Evolutionary conservation across 2,888 invertebrate genomes (phyloP).

Genomic region (Galeopsomyia nigrocyanea): DNA sequence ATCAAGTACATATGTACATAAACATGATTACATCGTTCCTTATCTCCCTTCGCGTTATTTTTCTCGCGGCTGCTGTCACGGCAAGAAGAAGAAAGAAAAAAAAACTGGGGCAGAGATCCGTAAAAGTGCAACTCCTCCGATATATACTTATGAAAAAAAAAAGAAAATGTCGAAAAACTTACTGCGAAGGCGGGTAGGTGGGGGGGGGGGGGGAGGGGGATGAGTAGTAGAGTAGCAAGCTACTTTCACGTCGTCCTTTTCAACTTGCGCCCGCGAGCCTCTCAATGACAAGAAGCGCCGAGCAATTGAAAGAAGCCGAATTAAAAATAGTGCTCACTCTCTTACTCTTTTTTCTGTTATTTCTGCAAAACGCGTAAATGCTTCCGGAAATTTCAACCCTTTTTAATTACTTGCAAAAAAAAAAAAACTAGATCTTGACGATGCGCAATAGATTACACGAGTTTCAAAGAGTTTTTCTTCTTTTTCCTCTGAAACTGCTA

Average conservation of each 20-base stretch:
- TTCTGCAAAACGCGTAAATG: not conserved
- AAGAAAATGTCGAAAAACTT: constrained; percentile 39
- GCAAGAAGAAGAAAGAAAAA: constrained; percentile 7
- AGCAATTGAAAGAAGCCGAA: constrained; percentile 43
- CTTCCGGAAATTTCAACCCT: constrained; percentile 13
- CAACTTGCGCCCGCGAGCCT: constrained; percentile 36
- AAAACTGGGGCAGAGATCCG: constrained; percentile 42
- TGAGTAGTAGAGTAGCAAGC: not conserved
- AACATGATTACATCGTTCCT: not conserved
- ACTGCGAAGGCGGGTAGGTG: no score
- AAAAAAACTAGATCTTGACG: not conserved
- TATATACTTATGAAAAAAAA: not conserved
- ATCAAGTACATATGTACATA: not conserved
- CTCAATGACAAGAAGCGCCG: constrained; percentile 36
- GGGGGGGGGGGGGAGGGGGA: no score
- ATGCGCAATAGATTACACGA: no score
- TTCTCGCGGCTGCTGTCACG: no score
- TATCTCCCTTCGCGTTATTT: no score
- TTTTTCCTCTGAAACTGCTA: no score
- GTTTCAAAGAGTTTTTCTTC: no score
- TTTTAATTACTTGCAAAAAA: constrained; percentile 29
- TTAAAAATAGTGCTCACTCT: constrained; percentile 43
- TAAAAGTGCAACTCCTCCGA: constrained; percentile 44
- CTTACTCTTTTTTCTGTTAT: constrained; percentile 3
- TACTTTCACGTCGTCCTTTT: constrained; percentile 31